Percentiles rank a stretch among this genome's conserved stretches.
Evolutionary conservation across 1,140 invertebrate genomes (phyloP).

Genomic region (Periplaneta americana): DNA sequence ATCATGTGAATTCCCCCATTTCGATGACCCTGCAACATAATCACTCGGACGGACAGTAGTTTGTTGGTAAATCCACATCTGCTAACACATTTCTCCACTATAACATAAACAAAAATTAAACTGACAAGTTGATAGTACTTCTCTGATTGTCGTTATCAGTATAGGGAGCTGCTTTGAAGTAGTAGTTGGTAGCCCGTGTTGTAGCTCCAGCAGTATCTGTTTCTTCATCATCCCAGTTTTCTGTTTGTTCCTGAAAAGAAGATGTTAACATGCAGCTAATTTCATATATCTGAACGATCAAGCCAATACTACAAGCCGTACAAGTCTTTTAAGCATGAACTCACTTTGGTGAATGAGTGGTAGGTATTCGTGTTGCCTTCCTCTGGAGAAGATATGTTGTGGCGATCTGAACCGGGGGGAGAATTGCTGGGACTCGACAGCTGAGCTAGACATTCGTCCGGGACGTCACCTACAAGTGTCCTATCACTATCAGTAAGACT

Average conservation of each 20-base stretch:
- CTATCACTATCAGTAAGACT: slow-evolving; percentile 69
- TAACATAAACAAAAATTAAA: slow-evolving; percentile 13
- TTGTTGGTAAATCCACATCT: too few species aligned
- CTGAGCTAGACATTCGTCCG: slow-evolving; percentile 40
- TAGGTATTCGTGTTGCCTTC: slow-evolving; percentile 18
- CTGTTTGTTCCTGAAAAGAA: slow-evolving; percentile 19
- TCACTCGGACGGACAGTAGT: too few species aligned
- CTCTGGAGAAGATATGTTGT: slow-evolving; percentile 31
- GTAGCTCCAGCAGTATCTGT: background rate
- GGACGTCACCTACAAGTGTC: slow-evolving; percentile 57
- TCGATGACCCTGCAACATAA: too few species aligned
- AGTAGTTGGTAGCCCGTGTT: slow-evolving; percentile 22
- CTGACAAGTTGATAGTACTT: slow-evolving; percentile 28
- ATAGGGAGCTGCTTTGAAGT: slow-evolving; percentile 32
- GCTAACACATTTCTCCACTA: too few species aligned
- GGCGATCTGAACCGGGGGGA: slow-evolving; percentile 27
- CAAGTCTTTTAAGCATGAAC: background rate
- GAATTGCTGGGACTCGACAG: slow-evolving; percentile 41
- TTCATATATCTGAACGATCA: background rate
- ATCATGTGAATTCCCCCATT: too few species aligned
- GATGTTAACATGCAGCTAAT: background rate
- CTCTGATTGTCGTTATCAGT: slow-evolving; percentile 27
- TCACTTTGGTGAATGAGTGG: slow-evolving; percentile 10
- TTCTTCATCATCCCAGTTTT: slow-evolving; percentile 28
- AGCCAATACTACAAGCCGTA: background rate